Base-by-base conservation (phyloP, 2,113 vertebrate species). In the Epinephelus lanceolatus region DNA sequence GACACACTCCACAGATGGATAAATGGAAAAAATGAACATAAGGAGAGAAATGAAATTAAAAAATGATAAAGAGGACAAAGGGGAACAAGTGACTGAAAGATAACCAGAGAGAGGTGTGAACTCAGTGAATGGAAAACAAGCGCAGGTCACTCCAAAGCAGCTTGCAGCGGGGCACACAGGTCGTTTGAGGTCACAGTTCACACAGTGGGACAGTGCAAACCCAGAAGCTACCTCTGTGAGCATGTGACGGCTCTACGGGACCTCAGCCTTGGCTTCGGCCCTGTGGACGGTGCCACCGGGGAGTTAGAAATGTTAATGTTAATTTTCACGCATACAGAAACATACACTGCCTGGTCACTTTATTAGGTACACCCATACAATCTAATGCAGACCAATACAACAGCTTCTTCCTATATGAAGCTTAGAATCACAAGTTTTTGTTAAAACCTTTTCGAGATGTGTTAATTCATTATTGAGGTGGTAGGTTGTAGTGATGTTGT, bases 161-260 rank as follows among this genome's bases (percentile, higher is more conserved):
- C 73, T 21, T 68, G 80, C 67, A 91, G 73, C 67, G 60, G 60
- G 70, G 67, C 87, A 89, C 91, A 90, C 81, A 87, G 85, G 91
- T 85, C 84, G 68, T 74, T 9, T 47, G 40, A 91, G 88, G 89
- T 80, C 71, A 92, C n/a, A 89, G 91, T 63, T 88, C 89, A 89
- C 91, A 89, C 87, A 90, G 88, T 63, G 27, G 72, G 83, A 90
- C 67, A 91, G 86, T 67, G 78, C 86, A 93, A 92, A 94, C 85
- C 75, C 83, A 90, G 86, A 84, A 77, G 88, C 94, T 96, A 96
- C 95, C 95, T 96, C 90, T 73, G 86, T 84, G 75, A 89, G 77
- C 83, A 25, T 75, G 67, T 84, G 85, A 82, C 81, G 85, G 81
- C 70, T 87, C 91, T 95, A 94, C 6, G 91, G 85, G 86, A 92